Base-by-base conservation (phyloP, 2,113 vertebrate species). In the Sceloporus tristichus region DNA sequence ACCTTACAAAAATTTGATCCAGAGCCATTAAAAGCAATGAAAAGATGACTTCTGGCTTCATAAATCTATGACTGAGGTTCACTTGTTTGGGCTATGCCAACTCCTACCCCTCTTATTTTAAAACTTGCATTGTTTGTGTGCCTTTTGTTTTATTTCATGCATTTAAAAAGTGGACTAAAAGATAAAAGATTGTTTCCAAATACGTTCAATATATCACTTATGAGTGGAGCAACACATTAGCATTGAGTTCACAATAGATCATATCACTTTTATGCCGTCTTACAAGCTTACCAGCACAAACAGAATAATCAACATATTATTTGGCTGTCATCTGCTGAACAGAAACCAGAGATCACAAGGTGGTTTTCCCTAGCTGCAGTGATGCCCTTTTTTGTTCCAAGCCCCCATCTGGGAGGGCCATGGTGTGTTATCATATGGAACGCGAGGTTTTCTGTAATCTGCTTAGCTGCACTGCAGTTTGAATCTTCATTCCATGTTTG, bases 381-480 rank as follows among this genome's bases (percentile, higher is more conserved):
- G 97, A 96, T 97, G 97, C 97, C 96, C 96, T 97, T 98, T 88
- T 97, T 98, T 98, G 96, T 97, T 98, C 97, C 98, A 98, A 97
- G 97, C 97, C 97, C 98, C 98, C 97, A 98, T 98, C 98, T 98
- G 98, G 97, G 98, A 98, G 98, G 97, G 97, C 98, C 96, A 91
- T 97, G 98, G 97, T 98, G 98, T 97, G 97, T 98, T 98, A 97
- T 98, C 98, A 98, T 98, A 98, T 99, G 97, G 98, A 98, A 98
- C 98, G 97, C 97, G 98, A 98, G 97, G 95, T 96, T 97, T 97
- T 97, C 97, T 98, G 97, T 99, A 99, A 99, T 98, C 98, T 98
- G 97, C 98, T 99, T 99, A 98, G 97, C 97, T 96, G 97, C 97
- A 95, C 97, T 97, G 97, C 98, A 98, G 97, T 98, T 97, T 94